phyloP scores from a whole-genome alignment of 2,888 invertebrate species.

The Patella depressa region DNA sequence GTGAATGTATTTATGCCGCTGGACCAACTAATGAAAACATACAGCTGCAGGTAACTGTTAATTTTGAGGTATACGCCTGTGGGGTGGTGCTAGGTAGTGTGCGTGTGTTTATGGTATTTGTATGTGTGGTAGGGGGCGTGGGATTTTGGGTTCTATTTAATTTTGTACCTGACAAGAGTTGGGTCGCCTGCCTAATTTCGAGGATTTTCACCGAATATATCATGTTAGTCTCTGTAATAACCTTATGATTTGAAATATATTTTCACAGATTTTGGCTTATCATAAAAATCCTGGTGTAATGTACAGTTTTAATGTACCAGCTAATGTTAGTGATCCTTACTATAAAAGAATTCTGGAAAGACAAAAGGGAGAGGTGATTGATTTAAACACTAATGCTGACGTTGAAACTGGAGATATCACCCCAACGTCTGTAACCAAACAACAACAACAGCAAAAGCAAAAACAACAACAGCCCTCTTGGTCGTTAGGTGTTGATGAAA shows the following conservation, averaged over 20 bases:
- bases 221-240: background rate
- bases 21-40: constrained; percentile 31
- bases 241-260: background rate
- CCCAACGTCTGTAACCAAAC: background rate
- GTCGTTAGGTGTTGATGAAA: background rate
- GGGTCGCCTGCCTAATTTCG: too few relatives aligned
- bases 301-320: constrained; percentile 39
- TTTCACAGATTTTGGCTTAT: constrained; percentile 31
- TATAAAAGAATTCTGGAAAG: constrained; percentile 12
- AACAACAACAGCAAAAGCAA: background rate
- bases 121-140: background rate
- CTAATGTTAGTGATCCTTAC: constrained; percentile 28
- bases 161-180: too few relatives aligned
- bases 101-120: background rate
- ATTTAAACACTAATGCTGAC: background rate
- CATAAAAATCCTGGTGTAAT: constrained; percentile 34
- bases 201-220: too few relatives aligned
- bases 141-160: background rate
- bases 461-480: background rate
- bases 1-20: constrained; percentile 19
- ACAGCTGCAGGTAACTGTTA: constrained; percentile 21
- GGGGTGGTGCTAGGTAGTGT: constrained; percentile 17
- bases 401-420: background rate
- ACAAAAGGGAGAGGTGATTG: background rate
- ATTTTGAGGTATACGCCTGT: constrained; percentile 8